Evolutionary conservation across 2,888 invertebrate genomes (phyloP), one percentile per base, ranked within the genome.

Genomic region (Allolobophora icterica): DNA sequence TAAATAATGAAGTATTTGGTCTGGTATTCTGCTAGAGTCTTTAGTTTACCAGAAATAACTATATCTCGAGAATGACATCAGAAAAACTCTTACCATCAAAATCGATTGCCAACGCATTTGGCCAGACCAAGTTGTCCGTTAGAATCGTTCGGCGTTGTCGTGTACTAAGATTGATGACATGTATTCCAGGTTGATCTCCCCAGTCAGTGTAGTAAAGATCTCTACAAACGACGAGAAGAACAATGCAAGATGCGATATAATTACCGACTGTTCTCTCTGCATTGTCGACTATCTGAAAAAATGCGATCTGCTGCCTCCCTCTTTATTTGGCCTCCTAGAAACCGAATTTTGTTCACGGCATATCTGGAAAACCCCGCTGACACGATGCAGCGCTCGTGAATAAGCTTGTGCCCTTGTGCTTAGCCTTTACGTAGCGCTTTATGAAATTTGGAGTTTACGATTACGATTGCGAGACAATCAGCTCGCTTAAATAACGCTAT

Each of bases 51-150:
- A 71, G 71, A 71, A 71, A 71, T 71, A 11, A 11, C 52, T 1
- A 24, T 21, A 52, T 24, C 71, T 71, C n/a, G 30, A 52, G 24
- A 52, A 24, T 11, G 71, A 71, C n/a, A 30, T 11, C 13, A 13
- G 30, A n/a, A 30, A n/a, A 71, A 71, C n/a, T 24, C 35, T 87
- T 35, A 40, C 89, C 89, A 38, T 38, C 42, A 24, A 89, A 89
- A 38, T 89, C 89, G 8, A 89, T 89, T 42, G 89, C 89, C 42
- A 89, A 2, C 21, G 45, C 89, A 34, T 89, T 89, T 30, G 89
- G 89, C 89, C 89, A 89, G 45, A 89, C 52, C 89, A 89, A 35
- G 89, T 34, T 52, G 45, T 52, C 89, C 24, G 42, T 42, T 2
- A 89, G 21, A 42, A 89, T 89, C 13, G 35, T 87, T 35, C 38